Base-by-base conservation (phyloP, 1,140 invertebrate species). In the Drosophila sechellia region DNA sequence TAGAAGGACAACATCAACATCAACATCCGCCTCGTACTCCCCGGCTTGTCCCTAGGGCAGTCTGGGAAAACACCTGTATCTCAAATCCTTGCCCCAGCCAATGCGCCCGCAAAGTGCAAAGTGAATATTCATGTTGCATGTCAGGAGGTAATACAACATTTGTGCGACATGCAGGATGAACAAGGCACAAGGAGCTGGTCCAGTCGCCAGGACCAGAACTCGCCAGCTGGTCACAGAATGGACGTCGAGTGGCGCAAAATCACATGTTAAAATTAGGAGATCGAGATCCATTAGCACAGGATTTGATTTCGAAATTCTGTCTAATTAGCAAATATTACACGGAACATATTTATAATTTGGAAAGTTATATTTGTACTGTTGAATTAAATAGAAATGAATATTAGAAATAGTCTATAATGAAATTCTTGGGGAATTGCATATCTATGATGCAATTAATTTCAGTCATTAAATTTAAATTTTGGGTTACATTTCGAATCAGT, bases 61-160 rank as follows among this genome's bases (percentile, higher is more conserved):
- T 63, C 60, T 69, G 61, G 72, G 42, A 89, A 83, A 87, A 83
- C 83, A 87, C 84, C 84, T 87, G 84, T 84, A 84, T 71, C 68
- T 66, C 46, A 84, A 79, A 87, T 89, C 84, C 77, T 73, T 52
- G 15, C 39, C 40, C 34, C 61, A 40, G 77, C 64, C 68, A 77
- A 48, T 80, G 77, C 46, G 40, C 56, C 69, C 78, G 69, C 65
- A 87, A 87, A 89, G 79, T 87, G 84, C 84, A 89, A 89, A 89
- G 84, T 89, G 84, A 89, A 89, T 89, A 89, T 89, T 89, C 84
- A 89, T 89, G 84, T 89, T 89, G 84, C 84, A 80, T 89, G 84
- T 89, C 84, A 89, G 79, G 70, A 71, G 69, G 77, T 80, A 89
- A 84, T 90, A 89, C 85, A 89, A 87, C 84, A 89, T 89, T 89